Percentiles rank a stretch among this genome's conserved stretches.
Conservation (phyloP, 2,888 invertebrate genomes). For the Leptinotarsa rubiginosa region DNA sequence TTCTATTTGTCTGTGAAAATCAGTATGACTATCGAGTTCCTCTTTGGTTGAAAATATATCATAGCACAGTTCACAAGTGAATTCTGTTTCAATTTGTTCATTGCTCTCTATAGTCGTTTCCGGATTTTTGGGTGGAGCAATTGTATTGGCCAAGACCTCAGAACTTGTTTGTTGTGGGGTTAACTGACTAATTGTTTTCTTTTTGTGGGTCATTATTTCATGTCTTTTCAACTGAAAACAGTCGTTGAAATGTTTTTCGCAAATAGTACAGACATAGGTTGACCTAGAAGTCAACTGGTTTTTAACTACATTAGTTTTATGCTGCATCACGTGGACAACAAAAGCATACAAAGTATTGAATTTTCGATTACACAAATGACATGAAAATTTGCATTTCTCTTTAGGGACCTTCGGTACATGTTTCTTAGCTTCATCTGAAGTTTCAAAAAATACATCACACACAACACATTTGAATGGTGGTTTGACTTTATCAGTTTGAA, state of each 20-base stretch:
- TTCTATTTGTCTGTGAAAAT: conserved; percentile 46
- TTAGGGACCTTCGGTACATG: conserved; percentile 31
- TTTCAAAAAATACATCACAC: conserved; percentile 46
- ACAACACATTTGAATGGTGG: conserved; percentile 49
- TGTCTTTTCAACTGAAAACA: conserved; percentile 51
- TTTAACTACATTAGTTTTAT: conserved; percentile 39
- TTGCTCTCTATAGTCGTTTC: background rate
- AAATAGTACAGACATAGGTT: conserved; percentile 44
- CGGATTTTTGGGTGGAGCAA: background rate
- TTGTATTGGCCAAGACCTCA: background rate
- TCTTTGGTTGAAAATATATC: conserved; percentile 52
- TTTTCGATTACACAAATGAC: conserved; percentile 45
- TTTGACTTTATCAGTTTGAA: conserved; percentile 15
- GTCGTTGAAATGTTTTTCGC: conserved; percentile 47
- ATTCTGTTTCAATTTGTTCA: conserved; percentile 40
- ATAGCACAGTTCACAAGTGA: conserved; percentile 59
- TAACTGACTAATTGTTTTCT: conserved; percentile 18
- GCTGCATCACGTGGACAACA: conserved; percentile 51
- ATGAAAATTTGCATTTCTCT: conserved; percentile 48
- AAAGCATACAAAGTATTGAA: conserved; percentile 51
- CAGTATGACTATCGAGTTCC: conserved; percentile 50
- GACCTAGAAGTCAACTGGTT: conserved; percentile 33
- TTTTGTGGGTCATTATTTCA: conserved; percentile 40
- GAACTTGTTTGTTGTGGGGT: background rate
- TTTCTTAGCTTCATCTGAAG: conserved; percentile 45